Evolutionary conservation across 1,140 invertebrate species (phyloP).

Genomic region (Sesamia nonagrioides): DNA sequence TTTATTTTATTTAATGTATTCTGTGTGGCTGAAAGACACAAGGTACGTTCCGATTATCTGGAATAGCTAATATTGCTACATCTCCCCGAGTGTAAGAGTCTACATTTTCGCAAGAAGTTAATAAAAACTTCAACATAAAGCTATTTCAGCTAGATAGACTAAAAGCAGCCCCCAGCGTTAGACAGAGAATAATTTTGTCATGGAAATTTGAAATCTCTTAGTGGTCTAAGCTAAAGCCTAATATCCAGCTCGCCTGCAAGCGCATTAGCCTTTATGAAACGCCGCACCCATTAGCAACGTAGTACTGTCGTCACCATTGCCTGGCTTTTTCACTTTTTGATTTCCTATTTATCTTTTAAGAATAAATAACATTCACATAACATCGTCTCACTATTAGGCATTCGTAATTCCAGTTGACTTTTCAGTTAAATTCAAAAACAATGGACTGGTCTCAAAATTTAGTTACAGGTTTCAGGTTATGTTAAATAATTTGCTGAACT

Average conservation of each 20-base stretch:
- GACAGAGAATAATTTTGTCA: conserved; percentile 35
- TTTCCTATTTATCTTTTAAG: not conserved
- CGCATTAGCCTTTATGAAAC: conserved; percentile 25
- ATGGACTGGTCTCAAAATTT: too few relatives aligned
- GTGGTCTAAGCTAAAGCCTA: conserved; percentile 32
- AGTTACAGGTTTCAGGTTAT: too few relatives aligned
- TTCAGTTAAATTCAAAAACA: too few relatives aligned
- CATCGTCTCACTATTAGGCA: too few relatives aligned
- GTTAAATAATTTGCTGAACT: too few relatives aligned
- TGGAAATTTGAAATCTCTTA: conserved; percentile 47
- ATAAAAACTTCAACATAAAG: conserved; percentile 28
- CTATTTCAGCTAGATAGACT: conserved; percentile 23
- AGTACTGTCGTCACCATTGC: not conserved
- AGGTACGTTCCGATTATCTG: not conserved
- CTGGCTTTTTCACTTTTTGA: not conserved
- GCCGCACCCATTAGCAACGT: conserved; percentile 9
- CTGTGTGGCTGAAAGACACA: too few relatives aligned
- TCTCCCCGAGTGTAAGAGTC: not conserved
- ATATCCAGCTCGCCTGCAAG: conserved; percentile 14
- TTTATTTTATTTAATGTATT: too few relatives aligned
- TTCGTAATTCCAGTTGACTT: too few relatives aligned
- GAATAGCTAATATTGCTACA: not conserved
- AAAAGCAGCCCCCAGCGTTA: conserved; percentile 31
- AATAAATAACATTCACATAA: not conserved
- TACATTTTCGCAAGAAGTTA: not conserved